phyloP scores from a whole-genome alignment of 1,140 invertebrate species.

The Magallana gigas region DNA sequence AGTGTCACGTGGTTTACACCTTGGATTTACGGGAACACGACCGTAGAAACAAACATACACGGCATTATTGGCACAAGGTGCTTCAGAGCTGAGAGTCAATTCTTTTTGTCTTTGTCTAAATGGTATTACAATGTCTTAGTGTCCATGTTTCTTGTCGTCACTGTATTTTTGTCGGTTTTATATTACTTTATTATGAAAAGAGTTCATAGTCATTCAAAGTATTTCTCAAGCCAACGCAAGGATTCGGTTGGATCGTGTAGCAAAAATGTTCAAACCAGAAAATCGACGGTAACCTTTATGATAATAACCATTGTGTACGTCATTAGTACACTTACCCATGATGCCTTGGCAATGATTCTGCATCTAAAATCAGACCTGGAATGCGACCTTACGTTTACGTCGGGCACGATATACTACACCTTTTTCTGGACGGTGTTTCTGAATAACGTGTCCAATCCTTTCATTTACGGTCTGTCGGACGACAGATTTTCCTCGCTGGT shows the following conservation, averaged over 20 bases:
- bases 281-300: constrained; percentile 50
- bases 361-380: constrained; percentile 45
- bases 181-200: constrained; percentile 53
- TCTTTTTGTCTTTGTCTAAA: constrained; percentile 19
- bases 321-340: constrained; percentile 43
- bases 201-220: constrained; percentile 45
- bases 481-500: constrained; percentile 41
- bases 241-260: not conserved
- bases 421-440: constrained; percentile 53
- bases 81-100: constrained; percentile 12
- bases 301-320: constrained; percentile 53
- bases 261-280: constrained; percentile 50
- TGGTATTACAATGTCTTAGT: constrained; percentile 49
- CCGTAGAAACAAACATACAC: not conserved
- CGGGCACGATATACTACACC: constrained; percentile 47
- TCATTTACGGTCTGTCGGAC: constrained; percentile 55
- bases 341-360: constrained; percentile 43
- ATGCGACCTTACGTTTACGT: constrained; percentile 33
- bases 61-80: constrained; percentile 31
- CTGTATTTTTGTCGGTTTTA: constrained; percentile 10
- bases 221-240: constrained; percentile 40
- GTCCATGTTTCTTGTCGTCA: constrained; percentile 36
- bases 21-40: constrained; percentile 42
- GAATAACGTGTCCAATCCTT: constrained; percentile 52
- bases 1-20: constrained; percentile 39